These are phyloP conservation scores for Pelochelys cantorii DNA, from an alignment of 2,797 vertebrate species.

Conservation along the genomic window DNA sequence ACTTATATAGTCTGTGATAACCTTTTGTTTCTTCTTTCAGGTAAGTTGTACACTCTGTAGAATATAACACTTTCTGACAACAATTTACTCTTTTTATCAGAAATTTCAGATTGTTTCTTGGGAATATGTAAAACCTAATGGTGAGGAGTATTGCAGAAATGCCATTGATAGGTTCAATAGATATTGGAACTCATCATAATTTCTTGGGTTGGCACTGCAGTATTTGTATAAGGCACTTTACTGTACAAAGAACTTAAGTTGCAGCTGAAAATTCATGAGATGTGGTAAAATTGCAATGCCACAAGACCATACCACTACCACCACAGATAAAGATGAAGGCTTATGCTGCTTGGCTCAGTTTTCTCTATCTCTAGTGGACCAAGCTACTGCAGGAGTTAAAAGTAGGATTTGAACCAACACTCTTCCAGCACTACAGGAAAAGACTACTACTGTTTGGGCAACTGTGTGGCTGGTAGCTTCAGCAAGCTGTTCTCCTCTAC, in stretches of 20 bases:
- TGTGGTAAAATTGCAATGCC: not conserved
- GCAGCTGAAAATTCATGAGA: not conserved
- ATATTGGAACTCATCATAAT: not conserved
- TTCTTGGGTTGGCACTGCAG: not conserved
- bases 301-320: not conserved
- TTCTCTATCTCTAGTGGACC: not conserved
- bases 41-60: not conserved
- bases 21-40: too few species aligned
- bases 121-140: not conserved
- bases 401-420: not conserved
- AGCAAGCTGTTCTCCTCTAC: not conserved
- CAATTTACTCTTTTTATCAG: not conserved
- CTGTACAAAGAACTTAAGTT: not conserved
- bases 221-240: not conserved
- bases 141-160: rapidly evolving
- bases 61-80: not conserved
- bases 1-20: not conserved
- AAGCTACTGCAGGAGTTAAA: rapidly evolving
- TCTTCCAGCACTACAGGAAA: not conserved
- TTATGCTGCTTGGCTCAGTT: not conserved
- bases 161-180: not conserved
- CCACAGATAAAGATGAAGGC: too few species aligned
- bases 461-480: not conserved
- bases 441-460: not conserved
- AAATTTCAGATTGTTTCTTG: not conserved